Evolutionary conservation across 2,797 vertebrate species (phyloP), one percentile per base, ranked within the genome.

Genomic region (Etheostoma nigrum): DNA sequence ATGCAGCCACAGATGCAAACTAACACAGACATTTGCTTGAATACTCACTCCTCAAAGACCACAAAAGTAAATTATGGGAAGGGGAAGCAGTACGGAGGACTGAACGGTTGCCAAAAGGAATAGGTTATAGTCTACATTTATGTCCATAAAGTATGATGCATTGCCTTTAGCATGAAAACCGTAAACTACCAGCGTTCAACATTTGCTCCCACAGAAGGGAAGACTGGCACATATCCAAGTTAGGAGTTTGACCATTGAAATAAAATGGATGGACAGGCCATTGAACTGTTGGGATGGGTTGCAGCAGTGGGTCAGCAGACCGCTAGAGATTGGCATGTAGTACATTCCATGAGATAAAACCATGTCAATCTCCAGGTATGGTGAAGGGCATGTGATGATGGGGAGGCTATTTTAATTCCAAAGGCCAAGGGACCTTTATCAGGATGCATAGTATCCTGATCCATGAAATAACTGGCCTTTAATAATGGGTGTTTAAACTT

Each of bases 121-220:
- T 40, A 40, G 11, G 36, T 40, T 3, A 40, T 11, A 40, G 36
- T 53, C 11, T 11, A 70, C 4, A 1, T 65, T 59, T 48, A 33
- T 12, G 7, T 76, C 60, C 7, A 58, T 70, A 30, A 73, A 78
- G 55, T 67, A 15, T 72, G 30, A 72, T 30, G 49, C 30, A 51
- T n/a, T 1, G 68, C 76, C 76, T 48, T 40, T 2, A 72, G 79
- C 52, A 8, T 64, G 72, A 61, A 90, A 84, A 76, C 74, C 25
- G 36, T 80, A 63, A 82, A 67, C 23, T 10, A 36, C 25, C 23
- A 47, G 13, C 53, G 18, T 42, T 58, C 53, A 78, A 62, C 66
- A 3, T 15, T 14, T 21, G 2, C 36, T 63, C 14, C 13, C 8
- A 52, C 4, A 25, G 21, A 18, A 5, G 44, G 45, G 2, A 27